Percentiles rank a stretch among this genome's conserved stretches.
Evolutionary conservation across 2,888 invertebrate species (phyloP).

Genomic region (Chydorus sphaericus): DNA sequence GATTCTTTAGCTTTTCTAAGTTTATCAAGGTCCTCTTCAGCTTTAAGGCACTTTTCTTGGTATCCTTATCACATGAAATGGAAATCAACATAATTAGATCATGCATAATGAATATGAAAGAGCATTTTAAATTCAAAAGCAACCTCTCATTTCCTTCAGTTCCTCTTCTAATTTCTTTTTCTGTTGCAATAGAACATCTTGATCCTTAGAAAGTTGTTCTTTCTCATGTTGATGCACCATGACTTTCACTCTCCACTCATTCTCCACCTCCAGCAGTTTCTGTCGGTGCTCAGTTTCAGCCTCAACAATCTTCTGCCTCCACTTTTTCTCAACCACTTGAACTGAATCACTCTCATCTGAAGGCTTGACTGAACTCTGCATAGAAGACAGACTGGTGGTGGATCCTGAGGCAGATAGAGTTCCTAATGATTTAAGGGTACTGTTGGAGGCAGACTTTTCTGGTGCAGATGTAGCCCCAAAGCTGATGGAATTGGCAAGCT

Average conservation of each 20-base stretch:
- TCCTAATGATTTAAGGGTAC: slow-evolving; percentile 1
- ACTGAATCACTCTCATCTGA: slow-evolving; percentile 37
- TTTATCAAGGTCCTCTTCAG: background rate
- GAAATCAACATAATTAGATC: background rate
- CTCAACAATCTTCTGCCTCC: slow-evolving; percentile 20
- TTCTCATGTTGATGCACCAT: slow-evolving; percentile 6
- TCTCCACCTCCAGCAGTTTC: slow-evolving; percentile 30
- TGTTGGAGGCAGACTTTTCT: background rate
- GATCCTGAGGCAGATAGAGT: background rate
- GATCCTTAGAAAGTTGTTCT: background rate
- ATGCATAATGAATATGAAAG: background rate
- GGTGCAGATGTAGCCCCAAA: slow-evolving; percentile 6
- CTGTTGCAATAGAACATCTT: slow-evolving; percentile 41
- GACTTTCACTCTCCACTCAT: slow-evolving; percentile 49
- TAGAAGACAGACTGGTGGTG: background rate
- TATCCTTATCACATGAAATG: background rate
- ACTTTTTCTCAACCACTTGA: slow-evolving; percentile 23
- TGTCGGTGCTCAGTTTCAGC: slow-evolving; percentile 23
- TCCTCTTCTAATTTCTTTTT: slow-evolving; percentile 39
- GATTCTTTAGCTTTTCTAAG: background rate
- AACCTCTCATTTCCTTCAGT: slow-evolving; percentile 30
- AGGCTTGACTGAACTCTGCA: slow-evolving; percentile 27
- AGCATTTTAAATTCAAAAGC: background rate
- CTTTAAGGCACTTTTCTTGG: slow-evolving; percentile 1
- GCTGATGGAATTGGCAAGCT: slow-evolving; percentile 18